These are phyloP conservation scores for Drosophila cardini DNA, from an alignment of 1,140 invertebrate species.

Conservation along the genomic window DNA sequence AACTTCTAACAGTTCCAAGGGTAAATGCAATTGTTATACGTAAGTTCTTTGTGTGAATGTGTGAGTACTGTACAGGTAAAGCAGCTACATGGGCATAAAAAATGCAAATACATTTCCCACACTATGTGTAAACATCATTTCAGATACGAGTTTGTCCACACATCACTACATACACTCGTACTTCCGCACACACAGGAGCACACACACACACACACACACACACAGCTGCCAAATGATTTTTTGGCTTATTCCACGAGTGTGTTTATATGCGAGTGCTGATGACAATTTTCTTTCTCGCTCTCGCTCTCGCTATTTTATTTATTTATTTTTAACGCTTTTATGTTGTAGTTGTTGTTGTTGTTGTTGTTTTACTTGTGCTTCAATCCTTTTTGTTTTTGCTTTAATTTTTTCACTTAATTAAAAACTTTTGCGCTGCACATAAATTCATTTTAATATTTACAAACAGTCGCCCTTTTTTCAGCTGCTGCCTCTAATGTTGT, in stretches of 20 bases:
- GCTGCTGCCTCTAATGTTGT: constrained; percentile 27
- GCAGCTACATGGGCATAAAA: constrained; percentile 48
- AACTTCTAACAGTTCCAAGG: constrained; percentile 15
- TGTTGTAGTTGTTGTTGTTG: neutral
- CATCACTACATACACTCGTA: no score
- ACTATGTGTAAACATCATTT: constrained; percentile 68
- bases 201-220: constrained; percentile 1
- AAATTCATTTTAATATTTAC: constrained; percentile 83
- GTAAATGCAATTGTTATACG: constrained; percentile 33
- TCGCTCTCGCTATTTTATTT: constrained; percentile 30
- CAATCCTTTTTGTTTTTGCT: constrained; percentile 55
- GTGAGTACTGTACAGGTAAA: constrained; percentile 24
- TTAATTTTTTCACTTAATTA: constrained; percentile 78
- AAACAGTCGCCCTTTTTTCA: constrained; percentile 67
- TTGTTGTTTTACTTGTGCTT: constrained; percentile 12
- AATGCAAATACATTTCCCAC: constrained; percentile 70
- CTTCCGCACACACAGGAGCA: no score
- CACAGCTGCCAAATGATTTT: constrained; percentile 44
- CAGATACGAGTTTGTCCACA: constrained; percentile 41
- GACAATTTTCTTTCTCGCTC: constrained; percentile 35
- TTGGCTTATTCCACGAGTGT: constrained; percentile 30
- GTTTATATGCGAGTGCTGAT: constrained; percentile 29
- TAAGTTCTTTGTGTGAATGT: constrained; percentile 20
- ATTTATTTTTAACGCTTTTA: constrained; percentile 26
- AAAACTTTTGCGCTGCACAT: constrained; percentile 78